A percentile compares a stretch with the other conserved stretches of the same genome.
Conservation (phyloP, 2,888 invertebrate species). For the Bimastos eiseni region DNA sequence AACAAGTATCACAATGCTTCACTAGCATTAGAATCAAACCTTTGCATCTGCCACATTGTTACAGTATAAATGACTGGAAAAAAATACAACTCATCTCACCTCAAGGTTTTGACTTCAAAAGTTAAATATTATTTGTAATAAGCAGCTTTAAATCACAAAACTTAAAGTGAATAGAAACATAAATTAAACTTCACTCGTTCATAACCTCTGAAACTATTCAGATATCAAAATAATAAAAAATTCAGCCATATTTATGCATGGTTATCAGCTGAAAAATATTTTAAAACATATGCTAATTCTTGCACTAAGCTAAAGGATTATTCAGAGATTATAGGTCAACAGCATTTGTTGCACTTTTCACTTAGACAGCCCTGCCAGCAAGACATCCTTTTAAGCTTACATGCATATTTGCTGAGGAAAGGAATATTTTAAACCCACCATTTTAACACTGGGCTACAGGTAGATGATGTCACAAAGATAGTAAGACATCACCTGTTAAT, state of each 20-base stretch:
- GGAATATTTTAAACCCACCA: not conserved
- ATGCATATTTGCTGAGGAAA: not conserved
- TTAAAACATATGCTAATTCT: not conserved
- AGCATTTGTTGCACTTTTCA: not conserved
- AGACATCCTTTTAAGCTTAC: not conserved
- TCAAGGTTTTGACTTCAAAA: not conserved
- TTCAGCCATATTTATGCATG: not conserved
- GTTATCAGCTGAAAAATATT: not conserved
- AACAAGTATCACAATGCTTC: not conserved
- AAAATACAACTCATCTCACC: too few species aligned
- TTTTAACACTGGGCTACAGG: not conserved
- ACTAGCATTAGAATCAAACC: not conserved
- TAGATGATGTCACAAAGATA: not conserved
- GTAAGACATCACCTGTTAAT: not conserved
- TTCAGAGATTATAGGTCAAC: not conserved
- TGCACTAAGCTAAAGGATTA: not conserved
- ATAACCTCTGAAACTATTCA: not conserved
- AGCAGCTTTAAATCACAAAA: slow-evolving; percentile 1
- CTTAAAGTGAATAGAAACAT: not conserved
- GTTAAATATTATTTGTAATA: not conserved
- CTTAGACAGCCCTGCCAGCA: not conserved
- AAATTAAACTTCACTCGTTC: not conserved
- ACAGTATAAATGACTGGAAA: not conserved
- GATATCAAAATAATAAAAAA: not conserved
- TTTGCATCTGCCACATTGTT: not conserved